Evolutionary conservation across 2,113 vertebrate genomes (phyloP).

Genomic region (Eudyptes chrysolophus): DNA sequence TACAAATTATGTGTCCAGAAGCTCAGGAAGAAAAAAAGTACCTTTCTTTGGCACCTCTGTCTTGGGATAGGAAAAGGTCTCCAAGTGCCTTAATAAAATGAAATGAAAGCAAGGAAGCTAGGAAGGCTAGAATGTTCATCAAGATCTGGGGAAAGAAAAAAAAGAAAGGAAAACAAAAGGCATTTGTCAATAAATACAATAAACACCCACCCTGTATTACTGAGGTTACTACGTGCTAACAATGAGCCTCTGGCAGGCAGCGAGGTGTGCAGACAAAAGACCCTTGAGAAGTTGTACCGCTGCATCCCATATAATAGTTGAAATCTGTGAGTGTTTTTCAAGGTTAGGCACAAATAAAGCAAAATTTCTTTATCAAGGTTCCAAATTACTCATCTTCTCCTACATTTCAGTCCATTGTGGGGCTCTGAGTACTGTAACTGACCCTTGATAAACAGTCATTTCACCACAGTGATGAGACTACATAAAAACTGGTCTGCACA

Average conservation of each 20-base stretch:
- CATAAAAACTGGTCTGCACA: slow-evolving; percentile 24
- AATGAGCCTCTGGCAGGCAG: slow-evolving; percentile 31
- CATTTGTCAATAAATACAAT: slow-evolving; percentile 32
- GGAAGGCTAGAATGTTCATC: background rate
- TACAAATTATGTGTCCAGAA: slow-evolving; percentile 34
- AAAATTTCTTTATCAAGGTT: slow-evolving; percentile 59
- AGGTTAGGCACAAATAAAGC: slow-evolving; percentile 62
- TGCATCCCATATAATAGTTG: background rate
- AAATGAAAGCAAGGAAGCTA: background rate
- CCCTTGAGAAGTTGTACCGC: slow-evolving; percentile 55
- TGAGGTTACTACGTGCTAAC: slow-evolving; percentile 7
- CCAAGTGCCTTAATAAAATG: background rate
- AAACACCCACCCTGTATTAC: slow-evolving; percentile 1
- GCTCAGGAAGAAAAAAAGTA: background rate
- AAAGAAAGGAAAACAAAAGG: slow-evolving; percentile 35
- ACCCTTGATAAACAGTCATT: slow-evolving; percentile 68
- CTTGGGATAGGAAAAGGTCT: background rate
- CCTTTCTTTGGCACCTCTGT: background rate
- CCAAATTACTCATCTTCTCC: slow-evolving; percentile 58
- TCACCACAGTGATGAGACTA: slow-evolving; percentile 45
- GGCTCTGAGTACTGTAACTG: slow-evolving; percentile 49
- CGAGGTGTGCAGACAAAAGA: slow-evolving; percentile 52
- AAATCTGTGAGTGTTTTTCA: slow-evolving; percentile 56
- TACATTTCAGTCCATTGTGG: slow-evolving; percentile 54
- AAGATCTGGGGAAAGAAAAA: background rate